Conservation (phyloP, 2,888 invertebrate species). For the Idaea aversata region DNA sequence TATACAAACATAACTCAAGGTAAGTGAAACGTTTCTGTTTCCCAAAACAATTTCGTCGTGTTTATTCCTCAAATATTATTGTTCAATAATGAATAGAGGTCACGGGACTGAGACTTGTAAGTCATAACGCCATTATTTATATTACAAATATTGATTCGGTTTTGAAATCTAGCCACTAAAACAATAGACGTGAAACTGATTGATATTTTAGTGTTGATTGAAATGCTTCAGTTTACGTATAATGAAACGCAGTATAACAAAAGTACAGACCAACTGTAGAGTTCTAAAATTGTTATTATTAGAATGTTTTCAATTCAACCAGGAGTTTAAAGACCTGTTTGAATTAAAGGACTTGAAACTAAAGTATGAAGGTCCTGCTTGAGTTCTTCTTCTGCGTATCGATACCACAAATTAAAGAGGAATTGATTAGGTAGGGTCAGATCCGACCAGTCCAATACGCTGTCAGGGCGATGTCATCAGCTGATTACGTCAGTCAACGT, state of each 20-base stretch:
- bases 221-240: not conserved
- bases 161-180: conserved; percentile 9
- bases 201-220: not conserved
- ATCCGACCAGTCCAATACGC: too few species aligned
- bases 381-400: too few species aligned
- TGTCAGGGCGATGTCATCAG: too few species aligned
- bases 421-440: too few species aligned
- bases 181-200: not conserved
- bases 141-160: conserved; percentile 14
- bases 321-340: too few species aligned
- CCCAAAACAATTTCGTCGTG: conserved; percentile 21
- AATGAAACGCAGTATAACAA: not conserved
- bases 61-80: conserved; percentile 22
- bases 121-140: conserved; percentile 8
- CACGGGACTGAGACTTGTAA: conserved; percentile 13
- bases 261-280: too few species aligned
- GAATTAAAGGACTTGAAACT: too few species aligned
- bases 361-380: too few species aligned
- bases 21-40: conserved; percentile 21
- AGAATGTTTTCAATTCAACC: too few species aligned
- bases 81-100: conserved; percentile 18
- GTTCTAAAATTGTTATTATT: too few species aligned
- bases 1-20: conserved; percentile 22
- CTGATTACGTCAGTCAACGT: too few species aligned
- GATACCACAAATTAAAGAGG: too few species aligned